phyloP scores from a whole-genome alignment of 2,113 vertebrate species.

The Ptilorrhoa leucosticta region DNA sequence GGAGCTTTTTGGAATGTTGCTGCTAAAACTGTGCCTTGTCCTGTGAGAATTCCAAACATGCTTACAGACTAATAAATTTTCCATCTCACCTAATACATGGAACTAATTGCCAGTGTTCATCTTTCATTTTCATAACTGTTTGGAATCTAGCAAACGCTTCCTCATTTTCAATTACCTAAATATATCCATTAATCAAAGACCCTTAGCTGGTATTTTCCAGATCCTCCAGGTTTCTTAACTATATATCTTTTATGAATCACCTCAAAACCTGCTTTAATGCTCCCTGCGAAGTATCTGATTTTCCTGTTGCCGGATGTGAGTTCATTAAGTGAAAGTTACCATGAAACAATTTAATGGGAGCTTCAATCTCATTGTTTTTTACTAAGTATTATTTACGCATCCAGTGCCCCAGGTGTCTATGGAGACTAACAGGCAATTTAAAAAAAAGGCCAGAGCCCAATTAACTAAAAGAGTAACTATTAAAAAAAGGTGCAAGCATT shows the following conservation, averaged over 20 bases:
- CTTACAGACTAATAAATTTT: neutral
- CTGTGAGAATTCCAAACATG: neutral
- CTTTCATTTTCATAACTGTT: neutral
- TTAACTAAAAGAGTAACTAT: constrained; percentile 20
- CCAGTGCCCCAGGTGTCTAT: constrained; percentile 29
- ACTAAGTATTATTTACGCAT: constrained; percentile 46
- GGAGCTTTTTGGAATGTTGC: neutral
- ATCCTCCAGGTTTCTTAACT: neutral
- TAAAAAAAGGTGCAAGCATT: constrained; percentile 27
- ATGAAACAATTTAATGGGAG: constrained; percentile 27
- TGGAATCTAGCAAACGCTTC: neutral
- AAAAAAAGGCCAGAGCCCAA: neutral
- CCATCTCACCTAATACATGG: neutral
- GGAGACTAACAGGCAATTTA: constrained; percentile 22
- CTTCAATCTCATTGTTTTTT: neutral
- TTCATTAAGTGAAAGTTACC: constrained; percentile 19
- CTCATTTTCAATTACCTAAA: neutral
- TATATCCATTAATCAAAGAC: neutral
- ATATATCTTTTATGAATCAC: neutral
- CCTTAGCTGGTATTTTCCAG: neutral
- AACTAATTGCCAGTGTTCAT: neutral
- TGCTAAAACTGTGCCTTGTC: neutral
- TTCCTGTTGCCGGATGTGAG: constrained; percentile 30
- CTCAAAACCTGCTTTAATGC: neutral
- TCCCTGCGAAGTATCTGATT: neutral